Conservation (phyloP, 1,140 invertebrate species). For the Aphis craccivora region DNA sequence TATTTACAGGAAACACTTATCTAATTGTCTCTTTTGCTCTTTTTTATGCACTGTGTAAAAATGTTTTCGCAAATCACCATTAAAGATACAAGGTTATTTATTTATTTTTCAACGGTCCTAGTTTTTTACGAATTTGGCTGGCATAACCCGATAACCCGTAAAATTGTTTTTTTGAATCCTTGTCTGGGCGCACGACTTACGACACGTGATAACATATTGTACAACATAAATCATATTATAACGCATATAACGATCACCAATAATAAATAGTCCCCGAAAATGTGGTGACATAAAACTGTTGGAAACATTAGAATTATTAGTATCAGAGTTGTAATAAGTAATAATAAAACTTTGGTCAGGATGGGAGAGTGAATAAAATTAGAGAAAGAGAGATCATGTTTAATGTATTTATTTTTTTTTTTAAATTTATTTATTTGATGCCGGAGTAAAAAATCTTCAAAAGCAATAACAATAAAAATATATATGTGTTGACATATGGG, state of each 20-base stretch:
- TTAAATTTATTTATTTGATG: not conserved
- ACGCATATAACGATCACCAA: not conserved
- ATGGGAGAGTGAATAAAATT: not conserved
- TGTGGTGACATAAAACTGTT: slow-evolving; percentile 1
- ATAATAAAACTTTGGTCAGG: not conserved
- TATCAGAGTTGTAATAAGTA: not conserved
- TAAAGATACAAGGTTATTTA: not conserved
- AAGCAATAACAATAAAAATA: not conserved
- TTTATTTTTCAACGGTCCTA: not conserved
- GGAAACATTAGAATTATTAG: not conserved
- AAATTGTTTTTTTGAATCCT: not conserved
- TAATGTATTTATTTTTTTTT: not conserved
- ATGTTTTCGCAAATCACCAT: not conserved
- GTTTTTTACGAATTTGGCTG: not conserved
- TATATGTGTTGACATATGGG: not conserved
- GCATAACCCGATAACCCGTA: not conserved
- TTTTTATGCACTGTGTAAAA: not conserved
- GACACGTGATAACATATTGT: not conserved
- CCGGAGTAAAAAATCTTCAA: not conserved
- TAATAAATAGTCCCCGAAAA: not conserved
- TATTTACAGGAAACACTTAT: not conserved
- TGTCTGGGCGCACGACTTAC: not conserved
- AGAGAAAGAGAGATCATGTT: not conserved
- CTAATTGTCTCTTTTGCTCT: not conserved
- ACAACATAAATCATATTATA: not conserved